phyloP scores from a whole-genome alignment of 92 coral and sea anemone genomes.

The Montipora capitata region DNA sequence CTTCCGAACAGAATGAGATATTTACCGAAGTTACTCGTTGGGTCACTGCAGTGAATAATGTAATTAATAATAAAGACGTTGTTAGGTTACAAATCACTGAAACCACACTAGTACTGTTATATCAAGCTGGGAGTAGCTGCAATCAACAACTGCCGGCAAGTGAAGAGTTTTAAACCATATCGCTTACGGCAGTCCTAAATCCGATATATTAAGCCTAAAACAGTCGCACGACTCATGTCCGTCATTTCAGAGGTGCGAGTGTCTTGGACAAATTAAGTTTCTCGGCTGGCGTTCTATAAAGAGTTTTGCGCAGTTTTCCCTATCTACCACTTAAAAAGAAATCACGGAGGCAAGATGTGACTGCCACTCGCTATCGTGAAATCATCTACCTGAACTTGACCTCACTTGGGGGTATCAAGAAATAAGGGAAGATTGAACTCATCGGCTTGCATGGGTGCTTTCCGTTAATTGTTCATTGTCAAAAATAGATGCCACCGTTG shows the following conservation, averaged over 20 bases:
- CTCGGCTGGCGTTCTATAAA: not conserved
- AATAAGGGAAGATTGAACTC: no score
- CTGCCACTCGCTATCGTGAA: not conserved
- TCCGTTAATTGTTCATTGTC: no score
- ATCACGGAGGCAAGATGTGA: no score
- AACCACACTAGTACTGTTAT: no score
- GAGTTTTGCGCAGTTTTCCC: not conserved
- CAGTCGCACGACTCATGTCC: slow-evolving; percentile 8
- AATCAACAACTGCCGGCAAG: slow-evolving; percentile 19
- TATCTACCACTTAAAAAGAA: no score
- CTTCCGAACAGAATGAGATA: no score
- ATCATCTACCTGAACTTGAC: not conserved
- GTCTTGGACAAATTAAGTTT: not conserved
- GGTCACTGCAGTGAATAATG: no score
- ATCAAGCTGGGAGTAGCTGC: not conserved
- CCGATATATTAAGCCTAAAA: slow-evolving; percentile 12
- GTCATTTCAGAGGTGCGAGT: not conserved
- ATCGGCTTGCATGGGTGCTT: no score
- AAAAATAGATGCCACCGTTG: no score
- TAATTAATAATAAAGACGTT: no score
- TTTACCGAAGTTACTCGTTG: no score
- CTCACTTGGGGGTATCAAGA: not conserved
- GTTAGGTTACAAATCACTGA: no score
- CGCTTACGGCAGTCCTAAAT: slow-evolving; percentile 39
- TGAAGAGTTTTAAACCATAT: slow-evolving; percentile 25